A percentile compares a stretch with the other conserved stretches of the same genome.
Conservation (phyloP, 37 sponge, comb jelly and placozoan genomes). For the Cliona cf. orientalis region DNA sequence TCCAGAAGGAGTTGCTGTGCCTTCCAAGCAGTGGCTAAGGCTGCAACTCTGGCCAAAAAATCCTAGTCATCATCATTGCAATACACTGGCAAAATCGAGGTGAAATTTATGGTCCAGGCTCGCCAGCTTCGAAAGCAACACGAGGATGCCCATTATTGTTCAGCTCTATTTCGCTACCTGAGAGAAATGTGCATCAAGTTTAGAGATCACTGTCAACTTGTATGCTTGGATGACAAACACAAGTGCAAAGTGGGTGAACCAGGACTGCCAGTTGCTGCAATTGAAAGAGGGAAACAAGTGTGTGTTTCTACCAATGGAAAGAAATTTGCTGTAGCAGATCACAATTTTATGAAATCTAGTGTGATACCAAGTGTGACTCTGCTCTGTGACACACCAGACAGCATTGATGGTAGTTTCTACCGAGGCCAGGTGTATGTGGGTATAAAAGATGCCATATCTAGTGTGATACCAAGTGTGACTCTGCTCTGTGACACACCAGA, state of each 20-base stretch:
- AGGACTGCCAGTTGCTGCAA: conserved; percentile 64
- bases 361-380: conserved; percentile 39
- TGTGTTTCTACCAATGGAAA: conserved; percentile 17
- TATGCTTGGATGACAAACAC: conserved; percentile 53
- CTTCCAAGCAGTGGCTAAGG: conserved; percentile 28
- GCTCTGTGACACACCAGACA: conserved; percentile 16
- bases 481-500: no score
- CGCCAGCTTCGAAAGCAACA: conserved; percentile 32
- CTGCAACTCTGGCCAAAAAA: conserved; percentile 58
- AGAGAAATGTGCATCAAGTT: conserved; percentile 19
- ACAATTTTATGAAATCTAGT: conserved; percentile 35
- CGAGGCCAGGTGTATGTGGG: conserved; percentile 45
- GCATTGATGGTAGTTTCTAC: conserved; percentile 36
- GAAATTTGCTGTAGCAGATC: conserved; percentile 27
- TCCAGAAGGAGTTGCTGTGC: conserved; percentile 10
- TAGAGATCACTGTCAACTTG: not conserved
- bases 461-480: no score
- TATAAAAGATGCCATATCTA: conserved; percentile 48
- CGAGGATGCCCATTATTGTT: conserved; percentile 45
- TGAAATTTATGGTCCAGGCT: conserved; percentile 40
- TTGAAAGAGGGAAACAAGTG: conserved; percentile 49
- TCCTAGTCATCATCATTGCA: conserved; percentile 21
- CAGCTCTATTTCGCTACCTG: conserved; percentile 33
- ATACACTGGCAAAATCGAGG: conserved; percentile 37
- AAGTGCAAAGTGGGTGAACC: conserved; percentile 70